Evolutionary conservation across 2,888 invertebrate species (phyloP), one percentile per base, ranked within the genome.

Genomic region (Drosophila cracens): DNA sequence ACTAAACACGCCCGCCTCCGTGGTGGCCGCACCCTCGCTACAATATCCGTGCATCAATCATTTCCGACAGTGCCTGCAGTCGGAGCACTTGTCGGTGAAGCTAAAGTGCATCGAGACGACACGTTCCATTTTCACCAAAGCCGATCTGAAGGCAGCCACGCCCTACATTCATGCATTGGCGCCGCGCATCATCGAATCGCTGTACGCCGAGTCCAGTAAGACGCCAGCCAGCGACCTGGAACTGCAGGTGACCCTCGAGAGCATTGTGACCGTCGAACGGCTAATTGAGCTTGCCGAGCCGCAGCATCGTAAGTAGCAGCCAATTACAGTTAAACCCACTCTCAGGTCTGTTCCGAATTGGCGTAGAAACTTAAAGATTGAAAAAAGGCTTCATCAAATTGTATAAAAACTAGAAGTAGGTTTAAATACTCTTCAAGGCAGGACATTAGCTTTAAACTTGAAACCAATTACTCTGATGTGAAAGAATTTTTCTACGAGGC

Each of bases 1-100:
- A 73, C 95, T 97, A 49, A 96, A 97, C 83, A 96, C 98, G 10
- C 96, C 97, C 2, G 95, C 96, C 1, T 95, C 96, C 82, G 96
- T 97, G 16, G 95, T 96, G 16, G 94, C 95, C 36, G 96, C 97
- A 38, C 96, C 97, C 16, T 96, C 97, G 85, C 94, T 99, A 62
- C 97, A 97, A 92, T 97, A 97, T 93, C 98, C 98, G 1, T 98
- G 98, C 91, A 97, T 99, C 87, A 97, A 98, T 94, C 96, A 98
- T 91, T 98, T 98, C 93, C 94, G 97, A 43, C 97, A 97, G 90
- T 97, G 97, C 84, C 94, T 97, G 61, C 95, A 96, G 88, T 95
- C 95, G 70, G 94, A 95, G 49, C 95, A 95, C 91, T 93, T 94
- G 73, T 93, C 94, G 95, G 95, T 97, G 0, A 95, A 95, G 89